Evolutionary conservation across 2,888 invertebrate species (phyloP), one percentile per base, ranked within the genome.

Genomic region (Tinea pellionella): DNA sequence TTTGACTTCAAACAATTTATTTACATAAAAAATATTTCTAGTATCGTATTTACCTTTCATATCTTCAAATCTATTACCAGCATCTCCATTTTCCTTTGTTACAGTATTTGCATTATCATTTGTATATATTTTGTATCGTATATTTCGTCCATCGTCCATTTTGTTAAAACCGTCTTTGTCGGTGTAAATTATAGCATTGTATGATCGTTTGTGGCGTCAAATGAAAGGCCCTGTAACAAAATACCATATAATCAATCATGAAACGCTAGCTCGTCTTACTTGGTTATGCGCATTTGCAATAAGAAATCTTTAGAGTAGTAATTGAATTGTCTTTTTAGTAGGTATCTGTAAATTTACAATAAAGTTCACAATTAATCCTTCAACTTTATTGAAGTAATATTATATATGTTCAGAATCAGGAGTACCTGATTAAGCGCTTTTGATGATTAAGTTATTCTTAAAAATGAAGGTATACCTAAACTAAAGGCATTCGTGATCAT

Each of bases 221-320:
- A 30, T 57, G 32, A 57, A 57, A 74, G 75, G 72, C 70, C 68
- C 68, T 67, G 71, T 72, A 73, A 76, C 73, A 74, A 75, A 81
- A 80, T 75, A 77, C 74, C 69, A 70, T 70, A 77, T 78, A 80
- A 86, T 86, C 83, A 84, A 85, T 86, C 85, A 85, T 81, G 73
- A 70, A 69, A 69, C 71, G 67, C 72, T 77, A 74, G 70, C 77
- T 76, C 72, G 64, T 71, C 74, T 78, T 79, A 77, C 78, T 79
- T 72, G 69, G 75, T 74, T 78, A 78, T 79, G 76, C 73, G 72
- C 70, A 75, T 76, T 78, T 74, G 75, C 73, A 71, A 71, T 69
- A 70, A 63, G 68, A 67, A 66, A 66, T 67, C 62, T 61, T 61
- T 79, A 65, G 84, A 85, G 78, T 67, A 37, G 75, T 29, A 4